Conservation (phyloP, 1,140 invertebrate species). For the Brachionus plicatilis region DNA sequence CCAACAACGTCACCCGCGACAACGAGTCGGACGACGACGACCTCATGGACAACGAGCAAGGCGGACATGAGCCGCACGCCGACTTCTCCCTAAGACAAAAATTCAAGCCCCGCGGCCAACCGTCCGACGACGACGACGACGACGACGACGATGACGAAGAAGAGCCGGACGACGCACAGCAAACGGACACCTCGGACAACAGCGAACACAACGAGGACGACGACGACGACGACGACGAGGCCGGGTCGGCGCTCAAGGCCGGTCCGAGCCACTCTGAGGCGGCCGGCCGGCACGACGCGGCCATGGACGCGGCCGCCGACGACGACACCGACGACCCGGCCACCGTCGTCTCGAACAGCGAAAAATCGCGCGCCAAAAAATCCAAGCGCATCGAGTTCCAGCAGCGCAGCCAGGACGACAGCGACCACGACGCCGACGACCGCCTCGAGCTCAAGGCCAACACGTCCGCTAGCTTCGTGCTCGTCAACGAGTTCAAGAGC, state of each 20-base stretch:
- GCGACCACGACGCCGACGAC: neutral
- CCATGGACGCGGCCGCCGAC: neutral
- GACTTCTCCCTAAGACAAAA: neutral
- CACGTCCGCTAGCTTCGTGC: neutral
- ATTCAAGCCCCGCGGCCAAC: neutral
- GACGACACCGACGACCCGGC: neutral
- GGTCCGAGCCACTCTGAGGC: neutral
- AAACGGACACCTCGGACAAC: neutral
- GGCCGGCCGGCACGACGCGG: neutral
- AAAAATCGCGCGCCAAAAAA: neutral
- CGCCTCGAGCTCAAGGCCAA: neutral
- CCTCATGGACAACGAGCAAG: neutral
- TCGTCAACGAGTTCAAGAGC: slow-evolving; percentile 16
- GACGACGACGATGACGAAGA: slow-evolving; percentile 18
- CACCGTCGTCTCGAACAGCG: neutral
- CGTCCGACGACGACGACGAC: neutral
- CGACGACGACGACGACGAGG: slow-evolving; percentile 2
- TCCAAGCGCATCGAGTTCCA: slow-evolving; percentile 6
- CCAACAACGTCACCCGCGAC: neutral
- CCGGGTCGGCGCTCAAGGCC: neutral
- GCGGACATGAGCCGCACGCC: neutral
- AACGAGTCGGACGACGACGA: slow-evolving; percentile 15
- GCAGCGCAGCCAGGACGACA: neutral
- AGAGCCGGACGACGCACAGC: neutral
- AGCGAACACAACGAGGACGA: neutral